Evolutionary conservation across 2,888 invertebrate species (phyloP).

Genomic region (Microdon myrmicae): DNA sequence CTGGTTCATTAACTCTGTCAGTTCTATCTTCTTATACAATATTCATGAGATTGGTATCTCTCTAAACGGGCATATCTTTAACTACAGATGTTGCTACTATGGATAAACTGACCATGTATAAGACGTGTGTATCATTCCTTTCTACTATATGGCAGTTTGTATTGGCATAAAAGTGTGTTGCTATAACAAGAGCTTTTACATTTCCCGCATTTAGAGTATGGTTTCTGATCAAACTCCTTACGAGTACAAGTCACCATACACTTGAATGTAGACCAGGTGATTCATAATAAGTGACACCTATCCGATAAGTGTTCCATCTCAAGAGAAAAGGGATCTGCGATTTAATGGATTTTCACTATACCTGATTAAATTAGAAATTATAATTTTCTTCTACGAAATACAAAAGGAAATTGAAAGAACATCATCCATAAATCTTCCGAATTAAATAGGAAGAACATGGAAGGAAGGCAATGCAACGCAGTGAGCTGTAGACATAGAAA

Average conservation of each 20-base stretch:
- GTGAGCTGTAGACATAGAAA: no score
- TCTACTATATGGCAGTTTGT: slow-evolving; percentile 15
- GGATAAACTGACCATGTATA: slow-evolving; percentile 3
- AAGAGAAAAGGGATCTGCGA: slow-evolving; percentile 36
- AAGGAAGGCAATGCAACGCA: no score
- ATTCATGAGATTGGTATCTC: slow-evolving; percentile 46
- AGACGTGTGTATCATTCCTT: slow-evolving; percentile 12
- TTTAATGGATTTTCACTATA: slow-evolving; percentile 58
- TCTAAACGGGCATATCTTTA: slow-evolving; percentile 2
- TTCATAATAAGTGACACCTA: slow-evolving; percentile 2
- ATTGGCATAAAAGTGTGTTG: slow-evolving; percentile 1
- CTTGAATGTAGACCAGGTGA: slow-evolving; percentile 10
- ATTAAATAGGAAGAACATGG: no score
- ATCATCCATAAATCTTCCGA: not conserved
- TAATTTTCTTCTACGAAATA: slow-evolving; percentile 58
- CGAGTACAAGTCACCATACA: no score
- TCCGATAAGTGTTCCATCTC: slow-evolving; percentile 15
- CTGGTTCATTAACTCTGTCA: slow-evolving; percentile 47
- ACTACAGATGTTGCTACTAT: not conserved
- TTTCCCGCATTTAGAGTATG: no score
- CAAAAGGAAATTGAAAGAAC: slow-evolving; percentile 5
- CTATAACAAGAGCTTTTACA: slow-evolving; percentile 24
- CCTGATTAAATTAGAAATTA: slow-evolving; percentile 68
- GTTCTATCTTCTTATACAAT: slow-evolving; percentile 38
- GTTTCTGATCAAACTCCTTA: no score